Evolutionary conservation across 2,113 vertebrate species (phyloP).

Genomic region (Zosterops pallidus): DNA sequence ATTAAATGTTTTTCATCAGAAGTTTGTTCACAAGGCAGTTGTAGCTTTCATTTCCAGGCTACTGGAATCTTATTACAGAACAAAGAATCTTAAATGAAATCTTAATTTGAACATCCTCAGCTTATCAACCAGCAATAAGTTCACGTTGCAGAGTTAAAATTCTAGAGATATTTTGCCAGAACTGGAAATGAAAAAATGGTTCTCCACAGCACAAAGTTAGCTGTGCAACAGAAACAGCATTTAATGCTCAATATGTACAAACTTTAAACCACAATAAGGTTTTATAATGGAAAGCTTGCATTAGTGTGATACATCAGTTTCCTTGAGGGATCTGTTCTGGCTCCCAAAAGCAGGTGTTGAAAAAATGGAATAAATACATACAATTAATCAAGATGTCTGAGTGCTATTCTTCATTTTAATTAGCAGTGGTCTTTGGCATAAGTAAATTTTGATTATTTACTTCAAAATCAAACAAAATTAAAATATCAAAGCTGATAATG

Average conservation of each 20-base stretch:
- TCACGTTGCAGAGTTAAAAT: neutral
- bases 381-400: neutral
- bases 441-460: neutral
- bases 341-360: neutral
- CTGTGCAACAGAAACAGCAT: neutral
- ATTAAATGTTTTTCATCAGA: neutral
- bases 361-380: neutral
- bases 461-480: neutral
- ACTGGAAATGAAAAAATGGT: neutral
- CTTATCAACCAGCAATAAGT: neutral
- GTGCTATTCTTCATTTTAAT: neutral
- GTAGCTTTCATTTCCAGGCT: neutral
- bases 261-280: neutral
- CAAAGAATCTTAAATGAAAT: constrained; percentile 33
- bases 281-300: neutral
- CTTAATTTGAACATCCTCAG: neutral
- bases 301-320: neutral
- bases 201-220: neutral
- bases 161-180: neutral
- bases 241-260: neutral
- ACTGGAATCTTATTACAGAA: neutral
- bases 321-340: neutral
- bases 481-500: neutral
- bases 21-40: neutral
- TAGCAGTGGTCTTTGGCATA: neutral